A percentile compares a stretch with the other conserved stretches of the same genome.
phyloP scores from a whole-genome alignment of 2,113 vertebrate species.

The Vicugna pacos region DNA sequence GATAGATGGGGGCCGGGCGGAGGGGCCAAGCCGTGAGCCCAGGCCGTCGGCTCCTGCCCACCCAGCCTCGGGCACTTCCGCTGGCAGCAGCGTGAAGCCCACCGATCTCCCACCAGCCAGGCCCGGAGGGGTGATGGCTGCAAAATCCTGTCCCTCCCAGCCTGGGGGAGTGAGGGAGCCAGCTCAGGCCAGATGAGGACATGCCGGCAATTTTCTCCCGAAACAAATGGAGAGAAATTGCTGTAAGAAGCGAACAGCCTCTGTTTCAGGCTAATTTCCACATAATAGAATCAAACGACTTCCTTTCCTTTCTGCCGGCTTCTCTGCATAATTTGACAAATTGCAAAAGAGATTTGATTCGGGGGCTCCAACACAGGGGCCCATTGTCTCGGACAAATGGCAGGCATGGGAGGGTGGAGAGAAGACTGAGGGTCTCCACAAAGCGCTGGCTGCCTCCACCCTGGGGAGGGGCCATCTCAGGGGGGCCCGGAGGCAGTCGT shows the following conservation, averaged over 20 bases:
- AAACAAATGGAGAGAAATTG: conserved; percentile 66
- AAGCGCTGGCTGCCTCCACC: rapidly evolving
- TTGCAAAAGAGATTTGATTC: not conserved
- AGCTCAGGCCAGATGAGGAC: not conserved
- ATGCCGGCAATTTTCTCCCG: conserved; percentile 59
- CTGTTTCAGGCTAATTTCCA: conserved; percentile 61
- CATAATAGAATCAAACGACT: conserved; percentile 69
- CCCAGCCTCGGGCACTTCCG: rapidly evolving
- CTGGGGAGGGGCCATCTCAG: rapidly evolving
- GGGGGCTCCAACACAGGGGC: not conserved
- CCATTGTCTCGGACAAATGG: not conserved
- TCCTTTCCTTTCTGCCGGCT: conserved; percentile 44
- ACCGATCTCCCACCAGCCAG: not conserved
- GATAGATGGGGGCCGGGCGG: no score
- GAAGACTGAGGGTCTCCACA: not conserved
- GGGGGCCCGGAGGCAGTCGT: not conserved
- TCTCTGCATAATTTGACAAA: conserved; percentile 72
- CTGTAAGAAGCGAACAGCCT: conserved; percentile 43
- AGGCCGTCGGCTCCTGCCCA: not conserved
- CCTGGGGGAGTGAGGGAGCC: not conserved
- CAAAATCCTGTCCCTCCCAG: rapidly evolving
- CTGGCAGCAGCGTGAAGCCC: rapidly evolving
- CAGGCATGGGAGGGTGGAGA: not conserved
- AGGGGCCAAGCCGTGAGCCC: rapidly evolving
- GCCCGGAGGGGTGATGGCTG: rapidly evolving